Conservation (phyloP, 2,113 vertebrate species). For the Dasyurus viverrinus region DNA sequence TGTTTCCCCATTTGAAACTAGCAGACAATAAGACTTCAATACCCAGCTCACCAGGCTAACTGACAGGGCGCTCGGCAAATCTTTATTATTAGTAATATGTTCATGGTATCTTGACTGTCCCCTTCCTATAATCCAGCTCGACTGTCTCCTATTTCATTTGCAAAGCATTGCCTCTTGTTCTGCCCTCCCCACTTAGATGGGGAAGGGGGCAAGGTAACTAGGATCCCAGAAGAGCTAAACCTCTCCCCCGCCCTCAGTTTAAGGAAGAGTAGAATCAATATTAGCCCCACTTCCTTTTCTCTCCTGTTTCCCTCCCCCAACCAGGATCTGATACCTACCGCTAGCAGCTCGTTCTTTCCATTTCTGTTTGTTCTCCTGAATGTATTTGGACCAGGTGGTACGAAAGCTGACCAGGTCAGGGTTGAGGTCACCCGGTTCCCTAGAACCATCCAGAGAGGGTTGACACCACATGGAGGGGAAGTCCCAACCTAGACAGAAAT, state of each 20-base stretch:
- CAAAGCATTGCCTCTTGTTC: neutral
- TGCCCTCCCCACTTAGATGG: neutral
- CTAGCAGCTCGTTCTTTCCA: conserved; percentile 94
- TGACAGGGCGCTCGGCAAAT: neutral
- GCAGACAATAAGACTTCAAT: neutral
- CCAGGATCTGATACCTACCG: conserved; percentile 77
- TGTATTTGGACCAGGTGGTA: conserved; percentile 92
- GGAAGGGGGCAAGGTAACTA: neutral
- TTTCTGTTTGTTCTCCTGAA: conserved; percentile 96
- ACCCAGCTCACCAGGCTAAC: neutral
- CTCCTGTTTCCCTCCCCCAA: fast-evolving
- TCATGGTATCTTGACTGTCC: neutral
- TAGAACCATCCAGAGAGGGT: conserved; percentile 90
- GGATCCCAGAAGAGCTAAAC: neutral
- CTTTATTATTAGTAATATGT: neutral
- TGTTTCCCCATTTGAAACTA: neutral
- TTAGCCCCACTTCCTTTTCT: neutral
- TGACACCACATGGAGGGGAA: conserved; percentile 87
- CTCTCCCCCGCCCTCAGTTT: neutral
- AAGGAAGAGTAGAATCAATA: neutral
- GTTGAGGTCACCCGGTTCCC: conserved; percentile 91
- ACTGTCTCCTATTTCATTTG: neutral
- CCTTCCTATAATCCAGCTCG: conserved; percentile 16
- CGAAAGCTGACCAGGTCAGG: conserved; percentile 93
- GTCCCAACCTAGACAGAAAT: neutral